Conservation (phyloP, 2,888 invertebrate species). For the Helicoverpa assulta region DNA sequence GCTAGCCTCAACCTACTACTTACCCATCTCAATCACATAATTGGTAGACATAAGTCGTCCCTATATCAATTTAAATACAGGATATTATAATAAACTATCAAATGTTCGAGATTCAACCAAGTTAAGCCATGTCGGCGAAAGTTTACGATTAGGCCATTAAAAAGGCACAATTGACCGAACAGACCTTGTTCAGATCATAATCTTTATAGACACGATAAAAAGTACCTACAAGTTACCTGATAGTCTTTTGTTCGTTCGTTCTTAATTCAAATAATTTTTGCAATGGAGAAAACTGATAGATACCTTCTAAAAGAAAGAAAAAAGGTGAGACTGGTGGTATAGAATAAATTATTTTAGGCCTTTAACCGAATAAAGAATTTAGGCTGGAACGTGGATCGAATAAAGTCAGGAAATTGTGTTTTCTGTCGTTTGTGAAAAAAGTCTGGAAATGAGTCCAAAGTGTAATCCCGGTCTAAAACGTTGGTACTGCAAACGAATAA, state of each 20-base stretch:
- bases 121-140: constrained; percentile 32
- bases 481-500: no score
- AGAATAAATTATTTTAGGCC: background rate
- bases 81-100: constrained; percentile 23
- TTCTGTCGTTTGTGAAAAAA: background rate
- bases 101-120: constrained; percentile 10
- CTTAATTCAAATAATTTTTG: constrained; percentile 28
- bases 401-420: constrained; percentile 6
- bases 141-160: constrained; percentile 35
- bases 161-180: constrained; percentile 25
- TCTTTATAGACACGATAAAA: constrained; percentile 38
- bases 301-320: background rate
- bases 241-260: constrained; percentile 20
- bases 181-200: constrained; percentile 26
- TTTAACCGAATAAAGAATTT: constrained; percentile 18
- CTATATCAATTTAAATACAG: no score
- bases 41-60: no score
- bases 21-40: no score
- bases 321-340: background rate
- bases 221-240: constrained; percentile 15
- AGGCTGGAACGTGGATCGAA: constrained; percentile 18
- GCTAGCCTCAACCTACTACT: no score
- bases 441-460: background rate
- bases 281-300: constrained; percentile 5
- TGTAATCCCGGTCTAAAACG: background rate